Percentiles rank a stretch among this genome's conserved stretches.
phyloP scores from a whole-genome alignment of 2,113 vertebrate genomes.

The Columba livia region DNA sequence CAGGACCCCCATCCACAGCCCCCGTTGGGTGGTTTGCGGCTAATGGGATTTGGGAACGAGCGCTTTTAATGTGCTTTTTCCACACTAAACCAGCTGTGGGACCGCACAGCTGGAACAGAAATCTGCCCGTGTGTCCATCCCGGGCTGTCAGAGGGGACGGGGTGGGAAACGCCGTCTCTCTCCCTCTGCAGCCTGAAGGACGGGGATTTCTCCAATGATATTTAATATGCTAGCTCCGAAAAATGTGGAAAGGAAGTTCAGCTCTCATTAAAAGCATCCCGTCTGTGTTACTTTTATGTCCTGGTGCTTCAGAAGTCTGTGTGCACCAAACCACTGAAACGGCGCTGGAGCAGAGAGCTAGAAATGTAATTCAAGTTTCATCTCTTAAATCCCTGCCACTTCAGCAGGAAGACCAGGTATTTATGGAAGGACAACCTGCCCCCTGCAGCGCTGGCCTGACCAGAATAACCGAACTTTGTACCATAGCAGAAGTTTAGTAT shows the following conservation, averaged over 20 bases:
- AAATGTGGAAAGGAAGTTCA: neutral
- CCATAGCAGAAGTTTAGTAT: too few relatives aligned
- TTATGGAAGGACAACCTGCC: neutral
- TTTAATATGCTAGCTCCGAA: neutral
- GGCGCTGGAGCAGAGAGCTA: neutral
- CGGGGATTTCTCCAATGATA: neutral
- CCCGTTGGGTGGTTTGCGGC: neutral
- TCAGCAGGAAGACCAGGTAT: neutral
- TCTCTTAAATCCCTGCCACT: neutral
- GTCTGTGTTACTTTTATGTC: neutral
- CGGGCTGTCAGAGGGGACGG: rapidly evolving
- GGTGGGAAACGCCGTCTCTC: neutral
- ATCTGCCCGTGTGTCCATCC: rapidly evolving
- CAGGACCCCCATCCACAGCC: neutral
- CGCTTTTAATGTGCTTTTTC: neutral
- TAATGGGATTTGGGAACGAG: rapidly evolving
- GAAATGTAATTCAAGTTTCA: neutral
- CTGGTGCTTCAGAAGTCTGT: neutral
- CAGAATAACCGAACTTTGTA: neutral
- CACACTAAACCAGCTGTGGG: neutral
- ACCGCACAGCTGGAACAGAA: rapidly evolving
- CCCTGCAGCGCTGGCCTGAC: neutral
- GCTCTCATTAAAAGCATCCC: neutral
- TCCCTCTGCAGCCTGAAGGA: neutral
- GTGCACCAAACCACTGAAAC: neutral